Conservation (phyloP, 92 coral and sea anemone genomes). For the Palythoa caribaeorum region DNA sequence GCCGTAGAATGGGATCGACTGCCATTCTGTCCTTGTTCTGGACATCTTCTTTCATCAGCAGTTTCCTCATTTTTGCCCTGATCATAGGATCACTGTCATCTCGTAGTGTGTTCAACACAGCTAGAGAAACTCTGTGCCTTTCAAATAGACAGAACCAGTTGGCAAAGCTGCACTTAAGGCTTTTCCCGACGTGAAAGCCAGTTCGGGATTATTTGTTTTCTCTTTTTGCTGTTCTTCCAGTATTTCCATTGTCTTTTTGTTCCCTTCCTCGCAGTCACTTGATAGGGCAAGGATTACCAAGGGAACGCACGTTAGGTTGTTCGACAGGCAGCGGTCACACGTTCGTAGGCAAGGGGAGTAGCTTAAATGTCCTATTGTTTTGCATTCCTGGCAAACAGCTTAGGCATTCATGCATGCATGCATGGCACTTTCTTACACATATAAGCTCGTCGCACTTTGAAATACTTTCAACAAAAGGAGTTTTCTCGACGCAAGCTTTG, state of each 20-base stretch:
- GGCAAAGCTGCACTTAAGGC: constrained; percentile 62
- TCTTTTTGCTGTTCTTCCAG: constrained; percentile 31
- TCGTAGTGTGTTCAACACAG: constrained; percentile 53
- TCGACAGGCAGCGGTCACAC: constrained; percentile 48
- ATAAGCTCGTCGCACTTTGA: neutral
- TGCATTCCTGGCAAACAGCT: constrained; percentile 29
- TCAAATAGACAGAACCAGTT: constrained; percentile 58
- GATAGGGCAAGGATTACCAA: constrained; percentile 43
- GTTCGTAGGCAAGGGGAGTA: constrained; percentile 50
- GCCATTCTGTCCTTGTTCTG: constrained; percentile 55
- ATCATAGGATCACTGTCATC: constrained; percentile 58
- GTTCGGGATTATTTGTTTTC: constrained; percentile 18
- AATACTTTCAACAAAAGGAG: constrained; percentile 1
- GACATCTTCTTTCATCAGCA: constrained; percentile 56
- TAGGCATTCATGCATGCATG: constrained; percentile 35
- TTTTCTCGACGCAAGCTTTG: constrained; percentile 27
- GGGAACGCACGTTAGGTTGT: constrained; percentile 35
- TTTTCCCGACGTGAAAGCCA: constrained; percentile 61
- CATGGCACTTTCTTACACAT: constrained; percentile 28
- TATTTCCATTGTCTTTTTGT: constrained; percentile 51
- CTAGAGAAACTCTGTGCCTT: constrained; percentile 43
- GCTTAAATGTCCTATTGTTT: constrained; percentile 47
- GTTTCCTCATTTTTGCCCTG: constrained; percentile 35
- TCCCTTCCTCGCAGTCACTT: constrained; percentile 60
- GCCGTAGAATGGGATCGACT: constrained; percentile 39